phyloP scores from a whole-genome alignment of 2,113 vertebrate genomes.

The Bolborhynchus lineola region DNA sequence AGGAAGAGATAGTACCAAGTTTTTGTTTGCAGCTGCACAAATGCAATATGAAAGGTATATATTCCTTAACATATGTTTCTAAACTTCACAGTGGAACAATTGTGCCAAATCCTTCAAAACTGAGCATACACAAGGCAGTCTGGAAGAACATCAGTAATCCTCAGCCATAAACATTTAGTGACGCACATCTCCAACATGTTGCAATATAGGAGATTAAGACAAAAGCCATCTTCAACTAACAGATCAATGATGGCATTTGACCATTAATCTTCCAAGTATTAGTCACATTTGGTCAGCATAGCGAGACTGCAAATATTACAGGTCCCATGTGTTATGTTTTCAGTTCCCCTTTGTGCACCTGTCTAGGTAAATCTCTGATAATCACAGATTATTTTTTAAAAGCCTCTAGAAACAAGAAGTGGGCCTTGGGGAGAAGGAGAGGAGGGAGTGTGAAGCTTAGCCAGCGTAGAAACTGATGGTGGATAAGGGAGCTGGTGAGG shows the following conservation, averaged over 20 bases:
- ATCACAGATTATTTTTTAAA: neutral
- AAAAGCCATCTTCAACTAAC: constrained; percentile 53
- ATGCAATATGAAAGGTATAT: neutral
- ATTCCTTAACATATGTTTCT: constrained; percentile 22
- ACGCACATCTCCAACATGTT: constrained; percentile 29
- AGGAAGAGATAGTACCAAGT: constrained; percentile 40
- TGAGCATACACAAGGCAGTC: neutral
- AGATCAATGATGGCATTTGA: constrained; percentile 5
- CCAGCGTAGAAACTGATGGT: neutral
- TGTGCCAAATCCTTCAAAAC: neutral
- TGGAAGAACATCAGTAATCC: constrained; percentile 45
- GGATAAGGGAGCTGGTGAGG: neutral
- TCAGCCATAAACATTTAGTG: constrained; percentile 39
- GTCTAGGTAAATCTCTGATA: neutral
- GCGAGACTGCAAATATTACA: neutral
- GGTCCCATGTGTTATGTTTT: neutral
- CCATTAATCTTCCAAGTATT: neutral
- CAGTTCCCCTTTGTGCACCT: neutral
- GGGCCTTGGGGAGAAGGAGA: neutral
- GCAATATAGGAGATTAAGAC: constrained; percentile 44
- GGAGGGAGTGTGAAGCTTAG: neutral
- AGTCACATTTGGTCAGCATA: neutral
- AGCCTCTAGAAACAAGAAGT: neutral
- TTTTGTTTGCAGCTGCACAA: constrained; percentile 36
- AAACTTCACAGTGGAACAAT: constrained; percentile 17